A percentile compares a stretch with the other conserved stretches of the same genome.
These are phyloP conservation scores for Drosophila tani DNA, from an alignment of 1,140 invertebrate species.

Conservation along the genomic window DNA sequence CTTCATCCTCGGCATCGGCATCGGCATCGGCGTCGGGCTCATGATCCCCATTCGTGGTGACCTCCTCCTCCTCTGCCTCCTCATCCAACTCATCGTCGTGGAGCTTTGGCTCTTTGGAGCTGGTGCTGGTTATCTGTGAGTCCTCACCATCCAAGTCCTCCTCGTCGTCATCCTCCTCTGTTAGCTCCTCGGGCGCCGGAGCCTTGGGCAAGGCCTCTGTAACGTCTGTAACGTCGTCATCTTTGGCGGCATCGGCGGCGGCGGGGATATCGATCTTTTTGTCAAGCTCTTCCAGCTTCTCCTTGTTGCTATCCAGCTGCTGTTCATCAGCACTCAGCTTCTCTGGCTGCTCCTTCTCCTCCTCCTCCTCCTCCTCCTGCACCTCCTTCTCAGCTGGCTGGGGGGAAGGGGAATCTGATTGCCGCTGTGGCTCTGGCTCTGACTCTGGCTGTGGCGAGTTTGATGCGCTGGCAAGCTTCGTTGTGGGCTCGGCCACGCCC, in stretches of 20 bases:
- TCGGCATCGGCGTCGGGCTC: conserved; percentile 56
- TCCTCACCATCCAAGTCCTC: conserved; percentile 59
- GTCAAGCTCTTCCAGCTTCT: conserved; percentile 15
- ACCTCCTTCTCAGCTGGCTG: conserved; percentile 16
- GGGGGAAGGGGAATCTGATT: conserved; percentile 11
- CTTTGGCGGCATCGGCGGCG: conserved; percentile 19
- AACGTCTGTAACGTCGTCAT: conserved; percentile 33
- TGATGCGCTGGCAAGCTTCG: conserved; percentile 70
- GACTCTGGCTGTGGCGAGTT: conserved; percentile 27
- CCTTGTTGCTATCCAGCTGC: not conserved
- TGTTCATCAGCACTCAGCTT: not conserved
- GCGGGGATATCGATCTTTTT: conserved; percentile 6
- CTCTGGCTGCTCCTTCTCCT: conserved; percentile 8
- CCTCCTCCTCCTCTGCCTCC: conserved; percentile 66
- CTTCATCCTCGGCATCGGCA: conserved; percentile 62
- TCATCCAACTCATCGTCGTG: conserved; percentile 41
- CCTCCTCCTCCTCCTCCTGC: conserved; percentile 4
- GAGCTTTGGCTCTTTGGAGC: conserved; percentile 56
- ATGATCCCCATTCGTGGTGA: conserved; percentile 75
- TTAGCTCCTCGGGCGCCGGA: conserved; percentile 38
- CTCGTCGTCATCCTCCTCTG: conserved; percentile 59
- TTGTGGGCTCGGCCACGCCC: conserved; percentile 76
- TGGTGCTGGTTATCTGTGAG: conserved; percentile 73
- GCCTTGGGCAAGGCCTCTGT: conserved; percentile 43
- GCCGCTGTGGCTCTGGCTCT: conserved; percentile 29